Base-by-base conservation (phyloP, 2,888 invertebrate species). In the Danaus chrysippus region DNA sequence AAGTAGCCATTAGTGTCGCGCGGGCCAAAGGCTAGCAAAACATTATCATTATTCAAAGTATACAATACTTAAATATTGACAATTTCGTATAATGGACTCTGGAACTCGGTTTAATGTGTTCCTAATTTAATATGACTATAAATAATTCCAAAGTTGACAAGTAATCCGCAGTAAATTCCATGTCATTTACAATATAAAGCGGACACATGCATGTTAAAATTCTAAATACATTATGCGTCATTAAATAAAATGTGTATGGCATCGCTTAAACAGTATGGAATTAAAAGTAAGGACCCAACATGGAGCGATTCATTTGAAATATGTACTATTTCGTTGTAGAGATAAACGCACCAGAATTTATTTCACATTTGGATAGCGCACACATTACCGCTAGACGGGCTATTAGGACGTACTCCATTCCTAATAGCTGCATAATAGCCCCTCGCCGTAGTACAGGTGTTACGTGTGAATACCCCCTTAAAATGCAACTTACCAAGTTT, bases 381-480 rank as follows among this genome's bases (percentile, higher is more conserved):
- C 78, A 79, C 79, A 79, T 79, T 75, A 70, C 70, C 67, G 68
- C 70, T 66, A 71, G 73, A 72, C 70, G 71, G 70, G 70, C 70
- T 71, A 75, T 73, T 75, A 72, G 72, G 71, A 68, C 68, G 71
- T 65, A 65, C 70, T 68, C 60, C 62, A 65, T 67, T 69, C 70
- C 69, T 76, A 77, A 76, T 76, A 68, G 71, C 63, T 55, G 68
- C 61, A 71, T 78, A 78, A 78, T 78, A 76, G 74, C 76, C 71
- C 71, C 77, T 77, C 66, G 68, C 63, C 68, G 70, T 65, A 68
- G 74, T 76, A 64, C 75, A 74, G 76, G 74, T 74, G 73, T 70
- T 65, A 72, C 69, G 74, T 76, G 71, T 75, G 77, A 76, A 76
- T 75, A 71, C 76, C 62, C 73, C 70, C 75, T 76, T 67, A 66